These are phyloP conservation scores for Zalophus californianus DNA, from an alignment of 2,797 vertebrate genomes.

Conservation along the genomic window DNA sequence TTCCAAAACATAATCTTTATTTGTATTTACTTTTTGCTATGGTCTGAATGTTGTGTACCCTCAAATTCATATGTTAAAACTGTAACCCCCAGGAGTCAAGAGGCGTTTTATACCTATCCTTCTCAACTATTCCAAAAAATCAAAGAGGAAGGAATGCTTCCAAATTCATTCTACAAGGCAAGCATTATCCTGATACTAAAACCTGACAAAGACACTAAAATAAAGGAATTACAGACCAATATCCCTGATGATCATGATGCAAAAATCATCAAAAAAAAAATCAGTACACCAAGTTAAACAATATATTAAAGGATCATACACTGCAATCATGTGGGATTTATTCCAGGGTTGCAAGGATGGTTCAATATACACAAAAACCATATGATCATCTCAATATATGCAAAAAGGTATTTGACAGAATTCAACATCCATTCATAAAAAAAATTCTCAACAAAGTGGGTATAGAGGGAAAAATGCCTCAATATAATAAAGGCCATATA, in stretches of 20 bases:
- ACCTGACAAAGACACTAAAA: not conserved
- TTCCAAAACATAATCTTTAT: slow-evolving; percentile 18
- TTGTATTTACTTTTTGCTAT: slow-evolving; percentile 3
- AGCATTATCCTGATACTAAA: not conserved
- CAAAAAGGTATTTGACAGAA: not conserved
- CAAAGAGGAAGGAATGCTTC: not conserved
- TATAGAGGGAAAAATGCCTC: not conserved
- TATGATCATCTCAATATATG: not conserved
- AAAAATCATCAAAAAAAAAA: not conserved
- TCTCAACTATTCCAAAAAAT: not conserved
- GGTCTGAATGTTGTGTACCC: not conserved
- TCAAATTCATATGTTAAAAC: not conserved
- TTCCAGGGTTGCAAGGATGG: not conserved
- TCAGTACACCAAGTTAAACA: not conserved
- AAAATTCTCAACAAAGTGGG: not conserved
- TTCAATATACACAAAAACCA: not conserved
- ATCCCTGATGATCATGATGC: not conserved
- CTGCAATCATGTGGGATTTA: not conserved
- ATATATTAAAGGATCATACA: not conserved
- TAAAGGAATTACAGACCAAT: not conserved
- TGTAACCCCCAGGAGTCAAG: not conserved
- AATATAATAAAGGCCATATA: not conserved
- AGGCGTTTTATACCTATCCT: not conserved
- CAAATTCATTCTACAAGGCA: not conserved
- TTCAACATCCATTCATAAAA: not conserved